Conservation (phyloP, 2,797 vertebrate species). For the Netta rufina region DNA sequence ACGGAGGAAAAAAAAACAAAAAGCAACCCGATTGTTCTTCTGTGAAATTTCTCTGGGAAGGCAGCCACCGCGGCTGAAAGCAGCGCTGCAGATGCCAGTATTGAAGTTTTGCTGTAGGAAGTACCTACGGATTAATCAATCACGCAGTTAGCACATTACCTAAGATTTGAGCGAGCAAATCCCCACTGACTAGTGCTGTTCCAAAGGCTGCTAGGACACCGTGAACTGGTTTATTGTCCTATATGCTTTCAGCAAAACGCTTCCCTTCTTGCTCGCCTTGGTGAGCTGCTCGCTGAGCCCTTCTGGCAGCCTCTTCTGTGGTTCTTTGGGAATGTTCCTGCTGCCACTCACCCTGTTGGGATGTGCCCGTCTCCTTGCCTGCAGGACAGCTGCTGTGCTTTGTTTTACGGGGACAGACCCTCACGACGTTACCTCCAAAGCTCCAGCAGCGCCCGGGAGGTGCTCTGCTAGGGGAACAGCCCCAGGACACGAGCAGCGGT, state of each 20-base stretch:
- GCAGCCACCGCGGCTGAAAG: not conserved
- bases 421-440: not conserved
- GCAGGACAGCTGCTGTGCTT: not conserved
- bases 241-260: not conserved
- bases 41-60: not conserved
- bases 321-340: not conserved
- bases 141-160: not conserved
- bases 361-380: not conserved
- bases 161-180: not conserved
- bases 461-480: not conserved
- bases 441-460: not conserved
- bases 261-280: not conserved
- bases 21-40: rapidly evolving
- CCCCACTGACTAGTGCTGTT: not conserved
- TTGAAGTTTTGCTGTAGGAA: constrained; percentile 6
- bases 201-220: not conserved
- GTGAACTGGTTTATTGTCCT: constrained; percentile 23
- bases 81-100: not conserved
- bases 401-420: not conserved
- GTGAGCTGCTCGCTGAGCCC: rapidly evolving
- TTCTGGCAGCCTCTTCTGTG: not conserved
- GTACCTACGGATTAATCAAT: not conserved
- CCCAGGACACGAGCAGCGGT: not conserved
- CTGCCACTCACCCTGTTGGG: not conserved
- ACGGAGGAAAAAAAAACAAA: not conserved